A percentile compares a stretch with the other conserved stretches of the same genome.
Evolutionary conservation across 2,797 vertebrate genomes (phyloP).

Genomic region (Pogoniulus pusillus): DNA sequence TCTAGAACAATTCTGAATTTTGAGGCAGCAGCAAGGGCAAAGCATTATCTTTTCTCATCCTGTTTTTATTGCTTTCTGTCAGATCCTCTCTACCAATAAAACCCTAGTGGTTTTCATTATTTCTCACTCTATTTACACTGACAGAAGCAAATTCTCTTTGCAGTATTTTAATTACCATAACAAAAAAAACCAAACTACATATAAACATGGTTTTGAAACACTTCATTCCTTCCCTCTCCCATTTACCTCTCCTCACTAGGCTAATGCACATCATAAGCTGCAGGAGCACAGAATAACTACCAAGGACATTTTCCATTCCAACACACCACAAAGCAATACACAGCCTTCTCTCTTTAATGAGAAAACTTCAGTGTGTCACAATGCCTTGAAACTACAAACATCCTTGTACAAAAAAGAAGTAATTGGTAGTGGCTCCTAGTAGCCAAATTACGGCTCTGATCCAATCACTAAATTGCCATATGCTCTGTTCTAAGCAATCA

Average conservation of each 20-base stretch:
- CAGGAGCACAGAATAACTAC: neutral
- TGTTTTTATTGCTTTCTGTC: neutral
- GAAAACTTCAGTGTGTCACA: neutral
- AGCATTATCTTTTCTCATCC: neutral
- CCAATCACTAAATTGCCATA: constrained; percentile 49
- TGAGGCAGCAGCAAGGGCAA: neutral
- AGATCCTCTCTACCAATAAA: neutral
- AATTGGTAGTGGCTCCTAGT: neutral
- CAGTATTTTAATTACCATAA: neutral
- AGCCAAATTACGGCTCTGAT: constrained; percentile 6
- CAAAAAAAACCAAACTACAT: no score
- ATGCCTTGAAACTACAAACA: neutral
- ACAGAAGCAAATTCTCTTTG: neutral
- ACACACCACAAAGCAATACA: neutral
- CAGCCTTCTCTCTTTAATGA: neutral
- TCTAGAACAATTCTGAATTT: neutral
- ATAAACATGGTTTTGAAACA: neutral
- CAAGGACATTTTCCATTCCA: neutral
- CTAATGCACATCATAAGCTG: neutral
- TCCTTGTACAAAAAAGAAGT: neutral
- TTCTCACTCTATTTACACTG: neutral
- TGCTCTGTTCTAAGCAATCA: constrained; percentile 44
- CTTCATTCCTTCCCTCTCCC: neutral
- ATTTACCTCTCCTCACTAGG: neutral
- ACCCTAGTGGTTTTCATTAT: neutral